A percentile compares a stretch with the other conserved stretches of the same genome.
These are phyloP conservation scores for Penaeus monodon DNA, from an alignment of 2,888 invertebrate genomes.

Conservation along the genomic window DNA sequence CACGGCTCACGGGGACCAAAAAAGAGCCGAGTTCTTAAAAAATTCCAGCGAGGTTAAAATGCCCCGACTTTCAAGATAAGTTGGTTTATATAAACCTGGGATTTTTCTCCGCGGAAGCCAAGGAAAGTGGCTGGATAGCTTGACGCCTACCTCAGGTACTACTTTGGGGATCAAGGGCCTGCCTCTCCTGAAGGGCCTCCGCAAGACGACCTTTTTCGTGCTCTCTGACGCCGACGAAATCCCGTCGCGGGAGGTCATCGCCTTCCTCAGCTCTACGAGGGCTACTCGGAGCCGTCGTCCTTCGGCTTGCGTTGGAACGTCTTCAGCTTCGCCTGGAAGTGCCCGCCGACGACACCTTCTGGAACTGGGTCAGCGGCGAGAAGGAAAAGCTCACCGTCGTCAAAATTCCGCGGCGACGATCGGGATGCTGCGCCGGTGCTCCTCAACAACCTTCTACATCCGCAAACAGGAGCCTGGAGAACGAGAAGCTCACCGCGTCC, in stretches of 20 bases:
- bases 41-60: conserved; percentile 72
- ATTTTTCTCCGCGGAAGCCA: conserved; percentile 57
- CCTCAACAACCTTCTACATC: conserved; percentile 64
- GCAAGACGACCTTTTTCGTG: conserved; percentile 70
- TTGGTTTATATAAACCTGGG: conserved; percentile 70
- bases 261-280: conserved; percentile 78
- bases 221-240: conserved; percentile 75
- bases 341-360: conserved; percentile 9
- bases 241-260: conserved; percentile 76
- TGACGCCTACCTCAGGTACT: conserved; percentile 66
- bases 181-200: conserved; percentile 60
- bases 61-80: conserved; percentile 72
- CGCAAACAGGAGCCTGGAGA: conserved; percentile 66
- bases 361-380: conserved; percentile 18
- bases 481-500: conserved; percentile 37
- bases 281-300: conserved; percentile 76
- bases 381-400: conserved; percentile 34
- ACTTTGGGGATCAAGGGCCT: conserved; percentile 65
- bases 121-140: conserved; percentile 67
- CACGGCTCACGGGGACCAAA: conserved; percentile 67
- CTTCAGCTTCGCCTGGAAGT: conserved; percentile 79
- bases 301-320: conserved; percentile 78
- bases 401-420: conserved; percentile 61
- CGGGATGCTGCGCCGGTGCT: conserved; percentile 63
- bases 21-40: conserved; percentile 70